These are phyloP conservation scores for Rattus rattus DNA, from an alignment of 2,113 vertebrate species.

Conservation along the genomic window DNA sequence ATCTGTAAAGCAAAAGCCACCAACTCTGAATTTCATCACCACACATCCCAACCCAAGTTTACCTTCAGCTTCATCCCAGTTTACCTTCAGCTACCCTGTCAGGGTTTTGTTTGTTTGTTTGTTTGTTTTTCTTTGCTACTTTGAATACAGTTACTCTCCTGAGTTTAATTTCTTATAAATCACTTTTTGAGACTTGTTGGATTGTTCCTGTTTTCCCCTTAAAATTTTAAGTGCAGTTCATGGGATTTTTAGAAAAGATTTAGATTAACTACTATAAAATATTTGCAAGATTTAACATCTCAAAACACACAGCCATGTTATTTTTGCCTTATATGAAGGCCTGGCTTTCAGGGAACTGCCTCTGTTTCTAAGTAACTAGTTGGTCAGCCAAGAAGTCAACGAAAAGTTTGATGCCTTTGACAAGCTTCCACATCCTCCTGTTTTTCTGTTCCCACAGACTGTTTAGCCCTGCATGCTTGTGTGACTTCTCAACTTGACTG, in stretches of 20 bases:
- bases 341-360: neutral
- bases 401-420: neutral
- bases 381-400: neutral
- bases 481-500: neutral
- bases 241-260: neutral
- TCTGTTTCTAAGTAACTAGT: neutral
- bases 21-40: neutral
- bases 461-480: neutral
- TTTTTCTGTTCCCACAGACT: neutral
- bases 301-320: neutral
- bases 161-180: neutral
- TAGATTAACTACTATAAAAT: neutral
- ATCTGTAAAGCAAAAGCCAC: neutral
- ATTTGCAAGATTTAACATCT: neutral
- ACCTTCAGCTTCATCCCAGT: neutral
- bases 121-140: no score
- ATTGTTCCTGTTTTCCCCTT: neutral
- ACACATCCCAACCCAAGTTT: no score
- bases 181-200: neutral
- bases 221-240: neutral
- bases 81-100: neutral
- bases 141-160: neutral
- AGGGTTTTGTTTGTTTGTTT: neutral
- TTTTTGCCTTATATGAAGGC: constrained; percentile 3
- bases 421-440: neutral